These are phyloP conservation scores for Gymnothorax reevesii DNA, from an alignment of 2,797 vertebrate species.

Conservation along the genomic window DNA sequence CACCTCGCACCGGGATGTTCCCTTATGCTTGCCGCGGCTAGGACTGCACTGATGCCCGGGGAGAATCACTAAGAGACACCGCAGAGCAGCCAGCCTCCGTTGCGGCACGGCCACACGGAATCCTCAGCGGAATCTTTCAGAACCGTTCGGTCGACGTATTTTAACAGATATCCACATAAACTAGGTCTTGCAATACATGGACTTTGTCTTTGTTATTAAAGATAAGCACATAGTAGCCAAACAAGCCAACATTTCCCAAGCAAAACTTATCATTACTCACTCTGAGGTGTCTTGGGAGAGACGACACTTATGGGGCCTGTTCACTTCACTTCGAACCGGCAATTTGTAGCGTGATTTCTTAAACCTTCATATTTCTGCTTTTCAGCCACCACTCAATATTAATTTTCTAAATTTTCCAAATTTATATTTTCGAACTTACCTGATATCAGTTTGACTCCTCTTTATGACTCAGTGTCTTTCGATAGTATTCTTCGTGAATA, in stretches of 20 bases:
- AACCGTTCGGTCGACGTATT: neutral
- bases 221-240: neutral
- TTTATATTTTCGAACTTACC: neutral
- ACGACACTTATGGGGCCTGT: slow-evolving; percentile 70
- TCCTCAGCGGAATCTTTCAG: slow-evolving; percentile 16
- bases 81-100: slow-evolving; percentile 71
- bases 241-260: neutral
- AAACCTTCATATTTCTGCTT: slow-evolving; percentile 69
- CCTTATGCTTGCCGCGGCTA: slow-evolving; percentile 67
- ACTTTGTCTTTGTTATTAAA: neutral
- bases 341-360: slow-evolving; percentile 62
- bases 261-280: slow-evolving; percentile 19
- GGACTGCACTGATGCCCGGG: slow-evolving; percentile 64
- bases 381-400: slow-evolving; percentile 31
- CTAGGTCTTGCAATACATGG: neutral
- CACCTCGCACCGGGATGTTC: slow-evolving; percentile 60
- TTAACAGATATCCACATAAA: neutral
- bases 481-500: slow-evolving; percentile 32
- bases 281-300: slow-evolving; percentile 56
- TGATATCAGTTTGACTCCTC: slow-evolving; percentile 17
- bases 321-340: slow-evolving; percentile 67
- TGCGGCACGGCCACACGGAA: slow-evolving; percentile 57
- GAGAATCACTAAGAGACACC: slow-evolving; percentile 75
- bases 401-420: neutral
- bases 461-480: slow-evolving; percentile 25